phyloP scores from a whole-genome alignment of 2,113 vertebrate genomes.

The Scomber scombrus region DNA sequence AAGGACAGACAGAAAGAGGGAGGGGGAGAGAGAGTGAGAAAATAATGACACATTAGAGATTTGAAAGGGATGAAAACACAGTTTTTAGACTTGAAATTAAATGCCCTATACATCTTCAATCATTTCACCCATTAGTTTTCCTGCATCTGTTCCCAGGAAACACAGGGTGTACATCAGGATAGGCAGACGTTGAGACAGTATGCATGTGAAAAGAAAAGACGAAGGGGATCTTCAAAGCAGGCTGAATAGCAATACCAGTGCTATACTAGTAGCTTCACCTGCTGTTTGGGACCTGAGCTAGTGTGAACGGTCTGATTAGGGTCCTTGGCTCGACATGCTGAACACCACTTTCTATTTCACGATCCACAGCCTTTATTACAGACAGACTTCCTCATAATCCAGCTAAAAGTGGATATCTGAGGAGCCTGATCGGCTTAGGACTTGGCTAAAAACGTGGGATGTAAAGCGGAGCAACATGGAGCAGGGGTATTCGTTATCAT shows the following conservation, averaged over 20 bases:
- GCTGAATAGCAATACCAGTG: conserved; percentile 76
- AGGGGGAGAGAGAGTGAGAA: neutral
- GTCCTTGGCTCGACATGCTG: conserved; percentile 70
- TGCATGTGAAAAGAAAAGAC: conserved; percentile 50
- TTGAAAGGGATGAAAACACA: neutral
- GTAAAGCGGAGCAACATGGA: conserved; percentile 44
- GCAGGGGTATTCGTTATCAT: conserved; percentile 60
- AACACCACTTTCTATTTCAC: conserved; percentile 77
- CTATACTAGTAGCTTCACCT: conserved; percentile 78
- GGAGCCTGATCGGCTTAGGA: conserved; percentile 71
- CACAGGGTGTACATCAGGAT: conserved; percentile 11
- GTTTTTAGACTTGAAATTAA: neutral
- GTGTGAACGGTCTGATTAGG: conserved; percentile 81
- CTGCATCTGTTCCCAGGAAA: neutral
- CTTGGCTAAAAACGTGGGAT: conserved; percentile 55
- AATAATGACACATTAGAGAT: conserved; percentile 11
- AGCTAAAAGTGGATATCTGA: conserved; percentile 76
- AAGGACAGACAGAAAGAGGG: neutral
- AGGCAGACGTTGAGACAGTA: neutral
- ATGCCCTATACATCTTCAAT: neutral
- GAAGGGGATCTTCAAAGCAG: conserved; percentile 42
- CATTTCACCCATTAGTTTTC: neutral
- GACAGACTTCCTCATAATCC: conserved; percentile 72
- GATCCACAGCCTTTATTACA: conserved; percentile 74
- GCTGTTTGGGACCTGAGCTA: conserved; percentile 66